Conservation (phyloP, 2,113 vertebrate genomes). For the Heterocephalus glaber region DNA sequence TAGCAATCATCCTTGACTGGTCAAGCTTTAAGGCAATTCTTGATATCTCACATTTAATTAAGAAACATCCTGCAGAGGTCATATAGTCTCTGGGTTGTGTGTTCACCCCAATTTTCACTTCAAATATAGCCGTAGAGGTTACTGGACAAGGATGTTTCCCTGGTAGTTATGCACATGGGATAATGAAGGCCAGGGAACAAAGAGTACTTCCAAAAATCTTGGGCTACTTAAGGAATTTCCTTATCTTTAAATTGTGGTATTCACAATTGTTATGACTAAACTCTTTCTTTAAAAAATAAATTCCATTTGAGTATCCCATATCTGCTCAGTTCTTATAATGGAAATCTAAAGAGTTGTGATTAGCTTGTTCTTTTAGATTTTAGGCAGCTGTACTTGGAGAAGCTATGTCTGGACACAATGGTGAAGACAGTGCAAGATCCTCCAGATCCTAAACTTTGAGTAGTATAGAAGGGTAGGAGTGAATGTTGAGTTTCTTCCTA, state of each 20-base stretch:
- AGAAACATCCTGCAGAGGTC: not conserved
- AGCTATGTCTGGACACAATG: not conserved
- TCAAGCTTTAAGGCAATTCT: constrained; percentile 1
- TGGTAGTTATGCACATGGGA: not conserved
- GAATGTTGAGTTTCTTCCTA: not conserved
- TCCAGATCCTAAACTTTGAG: not conserved
- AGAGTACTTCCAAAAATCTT: not conserved
- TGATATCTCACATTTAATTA: not conserved
- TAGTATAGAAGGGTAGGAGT: not conserved
- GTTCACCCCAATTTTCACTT: constrained; percentile 4
- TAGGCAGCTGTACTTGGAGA: not conserved
- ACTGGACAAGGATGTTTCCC: not conserved
- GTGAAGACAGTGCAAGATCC: not conserved
- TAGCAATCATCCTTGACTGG: not conserved
- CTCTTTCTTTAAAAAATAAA: not conserved
- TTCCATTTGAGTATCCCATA: not conserved
- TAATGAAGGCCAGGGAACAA: not conserved
- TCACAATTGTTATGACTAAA: not conserved
- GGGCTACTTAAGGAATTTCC: not conserved
- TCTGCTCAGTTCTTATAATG: not conserved
- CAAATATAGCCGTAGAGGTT: not conserved
- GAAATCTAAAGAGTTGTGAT: not conserved
- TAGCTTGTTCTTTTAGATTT: not conserved
- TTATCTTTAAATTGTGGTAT: not conserved
- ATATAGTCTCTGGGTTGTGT: not conserved